Evolutionary conservation across 2,888 invertebrate genomes (phyloP), one percentile per base, ranked within the genome.

Genomic region (Drosophila infuscata): DNA sequence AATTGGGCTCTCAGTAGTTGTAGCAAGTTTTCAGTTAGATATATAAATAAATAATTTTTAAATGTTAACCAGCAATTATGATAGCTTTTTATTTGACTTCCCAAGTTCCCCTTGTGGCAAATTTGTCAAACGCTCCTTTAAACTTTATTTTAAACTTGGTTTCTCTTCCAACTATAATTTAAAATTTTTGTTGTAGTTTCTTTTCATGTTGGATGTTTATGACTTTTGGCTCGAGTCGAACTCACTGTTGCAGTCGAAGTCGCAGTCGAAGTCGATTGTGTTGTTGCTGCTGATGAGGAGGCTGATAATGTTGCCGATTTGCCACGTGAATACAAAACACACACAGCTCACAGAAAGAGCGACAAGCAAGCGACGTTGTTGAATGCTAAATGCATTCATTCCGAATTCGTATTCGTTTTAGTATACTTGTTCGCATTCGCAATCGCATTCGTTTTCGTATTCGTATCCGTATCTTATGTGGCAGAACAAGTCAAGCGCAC

Each of bases 231-330:
- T 83, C 75, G 70, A 85, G 70, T 61, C 46, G 6, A 41, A 7
- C 3, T 15, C 17, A 30, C 60, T 61, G 68, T 49, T 30, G 12
- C 38, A 48, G 38, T 41, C 15, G 11, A 15, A 20, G 51, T 43
- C 30, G 46, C 52, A 52, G 69, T 38, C 46, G 17, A 25, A 46
- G 46, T 15, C 25, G 46, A 46, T 46, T 46, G 15, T 46, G 46
- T 64, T 60, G 79, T 70, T 75, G 74, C 52, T 70, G 70, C 68
- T 70, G 69, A 73, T 74, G 80, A 74, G 53, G 61, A 68, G 38
- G 71, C 77, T 51, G 74, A 89, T 86, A 81, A 83, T 87, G 88
- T 74, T 74, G 66, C 67, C 74, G 83, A 85, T 85, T 88, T 85
- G 79, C 89, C 81, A 88, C 84, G 77, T 77, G 76, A 71, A 81